Percentiles rank a stretch among this genome's conserved stretches.
phyloP scores from a whole-genome alignment of 2,888 invertebrate genomes.

The Limenitis camilla region DNA sequence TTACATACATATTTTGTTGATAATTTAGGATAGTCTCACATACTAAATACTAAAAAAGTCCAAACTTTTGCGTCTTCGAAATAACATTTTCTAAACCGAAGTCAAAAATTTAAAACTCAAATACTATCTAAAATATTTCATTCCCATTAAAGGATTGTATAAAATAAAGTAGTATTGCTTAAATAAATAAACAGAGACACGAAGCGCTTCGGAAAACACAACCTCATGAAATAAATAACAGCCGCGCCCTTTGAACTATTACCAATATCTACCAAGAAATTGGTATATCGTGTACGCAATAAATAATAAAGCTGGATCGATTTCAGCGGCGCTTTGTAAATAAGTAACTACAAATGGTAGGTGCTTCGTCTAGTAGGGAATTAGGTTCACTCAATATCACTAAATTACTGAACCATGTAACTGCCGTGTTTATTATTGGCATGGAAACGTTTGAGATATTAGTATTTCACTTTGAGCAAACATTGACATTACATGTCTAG shows the following conservation, averaged over 20 bases:
- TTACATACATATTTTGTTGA: too few relatives aligned
- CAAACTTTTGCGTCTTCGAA: too few relatives aligned
- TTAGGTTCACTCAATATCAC: constrained; percentile 23
- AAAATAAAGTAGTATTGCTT: constrained; percentile 17
- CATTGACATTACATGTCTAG: constrained; percentile 1
- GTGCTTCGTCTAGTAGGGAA: constrained; percentile 19
- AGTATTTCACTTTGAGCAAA: constrained; percentile 7
- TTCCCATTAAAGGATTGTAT: constrained; percentile 12
- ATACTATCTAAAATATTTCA: neutral
- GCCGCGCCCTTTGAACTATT: constrained; percentile 30
- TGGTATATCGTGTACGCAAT: constrained; percentile 29
- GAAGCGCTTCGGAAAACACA: constrained; percentile 21
- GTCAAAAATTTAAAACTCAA: neutral
- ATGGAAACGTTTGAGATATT: constrained; percentile 1
- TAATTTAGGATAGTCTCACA: too few relatives aligned
- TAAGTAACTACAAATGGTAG: constrained; percentile 28
- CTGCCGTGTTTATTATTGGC: constrained; percentile 20
- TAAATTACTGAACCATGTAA: constrained; percentile 25
- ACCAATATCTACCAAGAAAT: constrained; percentile 30
- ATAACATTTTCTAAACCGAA: too few relatives aligned
- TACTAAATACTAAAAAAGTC: too few relatives aligned
- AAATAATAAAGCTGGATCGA: constrained; percentile 30
- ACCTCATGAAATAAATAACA: constrained; percentile 29
- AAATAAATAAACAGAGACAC: constrained; percentile 22
- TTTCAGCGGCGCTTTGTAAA: constrained; percentile 27